phyloP scores from a whole-genome alignment of 2,113 vertebrate species.

The Nipponia nippon region DNA sequence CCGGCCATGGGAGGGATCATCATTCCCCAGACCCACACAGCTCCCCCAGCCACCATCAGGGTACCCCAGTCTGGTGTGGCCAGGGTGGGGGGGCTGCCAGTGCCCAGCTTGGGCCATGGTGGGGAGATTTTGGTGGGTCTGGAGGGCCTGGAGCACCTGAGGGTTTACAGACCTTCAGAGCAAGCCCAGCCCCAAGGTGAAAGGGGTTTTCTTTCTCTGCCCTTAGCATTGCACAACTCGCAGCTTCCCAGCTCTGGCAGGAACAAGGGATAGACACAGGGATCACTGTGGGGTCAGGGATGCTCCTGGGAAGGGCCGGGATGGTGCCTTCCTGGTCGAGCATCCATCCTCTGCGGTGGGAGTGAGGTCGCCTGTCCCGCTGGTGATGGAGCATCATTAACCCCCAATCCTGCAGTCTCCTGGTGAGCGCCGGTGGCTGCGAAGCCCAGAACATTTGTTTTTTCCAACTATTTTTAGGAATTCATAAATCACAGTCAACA shows the following conservation, averaged over 20 bases:
- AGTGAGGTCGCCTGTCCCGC: rapidly evolving
- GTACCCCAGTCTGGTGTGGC: rapidly evolving
- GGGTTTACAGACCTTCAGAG: not conserved
- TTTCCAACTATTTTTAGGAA: not conserved
- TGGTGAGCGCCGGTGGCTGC: rapidly evolving
- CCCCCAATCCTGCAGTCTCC: rapidly evolving
- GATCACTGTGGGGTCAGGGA: rapidly evolving
- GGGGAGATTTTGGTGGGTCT: not conserved
- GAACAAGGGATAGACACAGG: rapidly evolving
- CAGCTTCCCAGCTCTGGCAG: rapidly evolving
- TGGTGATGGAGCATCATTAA: rapidly evolving
- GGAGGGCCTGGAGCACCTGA: not conserved
- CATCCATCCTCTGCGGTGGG: rapidly evolving
- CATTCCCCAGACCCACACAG: rapidly evolving
- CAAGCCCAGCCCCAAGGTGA: rapidly evolving
- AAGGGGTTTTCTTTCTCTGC: not conserved
- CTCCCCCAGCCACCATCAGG: rapidly evolving
- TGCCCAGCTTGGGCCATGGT: rapidly evolving
- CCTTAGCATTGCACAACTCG: rapidly evolving
- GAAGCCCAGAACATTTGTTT: not conserved
- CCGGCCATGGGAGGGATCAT: rapidly evolving
- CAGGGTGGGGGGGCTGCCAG: rapidly evolving
- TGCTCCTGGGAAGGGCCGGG: not conserved
- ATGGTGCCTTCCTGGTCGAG: rapidly evolving
- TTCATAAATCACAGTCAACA: not conserved